Evolutionary conservation across 1,140 invertebrate species (phyloP), one percentile per base, ranked within the genome.

Genomic region (Lordiphosa clarofinis): DNA sequence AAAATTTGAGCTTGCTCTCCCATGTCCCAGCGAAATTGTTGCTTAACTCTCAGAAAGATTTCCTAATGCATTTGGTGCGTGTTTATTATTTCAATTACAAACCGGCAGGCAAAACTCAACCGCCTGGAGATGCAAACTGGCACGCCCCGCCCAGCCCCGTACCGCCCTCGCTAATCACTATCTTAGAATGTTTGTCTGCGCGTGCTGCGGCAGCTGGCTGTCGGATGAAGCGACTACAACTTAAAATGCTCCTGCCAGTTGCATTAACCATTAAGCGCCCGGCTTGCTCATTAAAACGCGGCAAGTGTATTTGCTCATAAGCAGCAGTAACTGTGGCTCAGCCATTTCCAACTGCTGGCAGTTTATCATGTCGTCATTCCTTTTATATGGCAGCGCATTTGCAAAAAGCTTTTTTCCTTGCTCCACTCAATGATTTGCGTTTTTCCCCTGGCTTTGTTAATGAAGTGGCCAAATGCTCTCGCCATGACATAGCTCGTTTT

Each of bases 61-160:
- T 70, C 78, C 59, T 78, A 82, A 82, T 82, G 78, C 79, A 84
- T 84, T 82, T 73, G 69, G 78, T 72, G 78, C 78, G 78, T 82
- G 78, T 82, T 86, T 82, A 84, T 82, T 82, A 73, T 86, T 82
- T 84, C 84, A 82, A 82, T 82, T 84, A 78, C 73, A 13, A 40
- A 58, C 28, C 7, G 73, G 69, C 73, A 59, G 59, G 56, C 63
- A 52, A 52, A 73, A 76, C 72, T 84, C 59, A 56, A 82, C 24
- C 73, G 68, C 58, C 56, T 56, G 55, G 53, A 54, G 64, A 75
- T 75, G 71, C 72, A 71, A 76, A 76, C 62, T 62, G 71, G 6
- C 5, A 31, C 0, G 28, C 28, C 28, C 2, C 28, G 28, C 28
- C 28, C 28, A 19, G 19, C 19, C 61, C 74, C 42, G 54, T 55